A percentile compares a stretch with the other conserved stretches of the same genome.
Conservation (phyloP, 2,113 vertebrate species). For the Axis porcinus region DNA sequence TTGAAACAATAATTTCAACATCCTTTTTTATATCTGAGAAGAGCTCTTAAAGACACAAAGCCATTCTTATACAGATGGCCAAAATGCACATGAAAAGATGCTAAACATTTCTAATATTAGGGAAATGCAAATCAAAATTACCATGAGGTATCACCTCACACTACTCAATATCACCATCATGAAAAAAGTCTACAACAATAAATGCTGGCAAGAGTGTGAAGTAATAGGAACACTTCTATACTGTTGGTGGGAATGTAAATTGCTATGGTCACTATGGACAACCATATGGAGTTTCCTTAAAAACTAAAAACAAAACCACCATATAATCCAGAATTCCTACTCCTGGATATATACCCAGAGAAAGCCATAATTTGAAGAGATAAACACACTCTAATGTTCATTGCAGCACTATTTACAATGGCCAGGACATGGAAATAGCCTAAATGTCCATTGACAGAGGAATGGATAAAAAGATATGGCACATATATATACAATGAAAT, state of each 20-base stretch:
- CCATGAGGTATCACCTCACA: not conserved
- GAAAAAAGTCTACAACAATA: not conserved
- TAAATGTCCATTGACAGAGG: not conserved
- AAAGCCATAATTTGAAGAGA: not conserved
- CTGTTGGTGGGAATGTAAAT: not conserved
- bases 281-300: not conserved
- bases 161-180: not conserved
- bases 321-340: not conserved
- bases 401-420: not conserved
- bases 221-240: not conserved
- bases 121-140: not conserved
- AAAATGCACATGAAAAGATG: not conserved
- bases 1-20: not conserved
- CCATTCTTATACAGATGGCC: not conserved
- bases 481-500: not conserved
- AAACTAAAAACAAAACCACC: not conserved
- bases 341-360: not conserved
- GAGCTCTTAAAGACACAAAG: not conserved
- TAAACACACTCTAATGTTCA: not conserved
- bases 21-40: not conserved
- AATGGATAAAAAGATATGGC: not conserved
- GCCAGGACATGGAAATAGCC: not conserved
- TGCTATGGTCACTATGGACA: not conserved
- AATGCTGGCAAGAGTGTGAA: not conserved
- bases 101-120: not conserved